Conservation (phyloP, 2,797 vertebrate genomes). For the Gastrophryne carolinensis region DNA sequence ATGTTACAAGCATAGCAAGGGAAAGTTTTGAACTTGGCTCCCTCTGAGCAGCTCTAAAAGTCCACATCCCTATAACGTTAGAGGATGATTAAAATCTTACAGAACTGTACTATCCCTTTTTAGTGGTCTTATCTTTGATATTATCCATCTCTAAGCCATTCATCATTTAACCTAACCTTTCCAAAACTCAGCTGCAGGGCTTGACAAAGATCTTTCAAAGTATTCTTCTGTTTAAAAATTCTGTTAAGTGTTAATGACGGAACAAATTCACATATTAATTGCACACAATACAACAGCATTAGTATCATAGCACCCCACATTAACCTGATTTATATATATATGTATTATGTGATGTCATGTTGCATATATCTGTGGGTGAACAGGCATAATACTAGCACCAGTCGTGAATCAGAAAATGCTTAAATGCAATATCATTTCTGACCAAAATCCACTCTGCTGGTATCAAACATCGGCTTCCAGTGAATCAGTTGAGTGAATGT, state of each 20-base stretch:
- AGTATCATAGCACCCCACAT: background rate
- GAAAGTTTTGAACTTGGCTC: too few relatives aligned
- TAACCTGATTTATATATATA: background rate
- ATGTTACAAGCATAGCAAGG: too few relatives aligned
- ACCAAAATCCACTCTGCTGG: background rate
- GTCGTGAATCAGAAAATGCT: slow-evolving; percentile 11
- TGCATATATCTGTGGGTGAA: background rate
- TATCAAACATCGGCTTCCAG: background rate
- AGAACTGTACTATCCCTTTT: too few relatives aligned
- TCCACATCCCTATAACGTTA: too few relatives aligned
- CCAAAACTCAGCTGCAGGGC: background rate
- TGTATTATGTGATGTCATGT: background rate
- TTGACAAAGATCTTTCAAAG: background rate
- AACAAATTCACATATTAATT: background rate
- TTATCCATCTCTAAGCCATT: too few relatives aligned
- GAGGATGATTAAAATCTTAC: too few relatives aligned
- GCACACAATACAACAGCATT: background rate
- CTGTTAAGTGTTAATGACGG: background rate
- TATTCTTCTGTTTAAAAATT: background rate
- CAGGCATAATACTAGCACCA: slow-evolving; percentile 1
- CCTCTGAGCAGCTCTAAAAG: too few relatives aligned
- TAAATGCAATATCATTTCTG: background rate
- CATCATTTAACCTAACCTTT: background rate
- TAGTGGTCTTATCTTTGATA: too few relatives aligned
- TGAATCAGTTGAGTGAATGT: background rate